Conservation (phyloP, 2,888 invertebrate genomes). For the Brenthis ino region DNA sequence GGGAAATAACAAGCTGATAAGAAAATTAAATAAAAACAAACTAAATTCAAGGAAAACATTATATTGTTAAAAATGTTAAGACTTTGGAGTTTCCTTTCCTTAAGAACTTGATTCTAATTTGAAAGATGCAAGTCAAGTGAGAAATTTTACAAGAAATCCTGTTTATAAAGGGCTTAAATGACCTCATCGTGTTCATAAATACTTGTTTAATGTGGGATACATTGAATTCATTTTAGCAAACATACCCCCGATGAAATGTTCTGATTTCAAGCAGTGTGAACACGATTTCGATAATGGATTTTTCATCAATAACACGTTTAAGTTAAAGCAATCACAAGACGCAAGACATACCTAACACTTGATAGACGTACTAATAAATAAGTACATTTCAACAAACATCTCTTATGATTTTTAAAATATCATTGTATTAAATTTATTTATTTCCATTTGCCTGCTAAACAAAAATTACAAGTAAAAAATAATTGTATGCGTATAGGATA, state of each 20-base stretch:
- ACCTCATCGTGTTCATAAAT: conserved; percentile 34
- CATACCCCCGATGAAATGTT: conserved; percentile 45
- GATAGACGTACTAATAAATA: not conserved
- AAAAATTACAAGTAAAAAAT: too few relatives aligned
- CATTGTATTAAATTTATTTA: too few relatives aligned
- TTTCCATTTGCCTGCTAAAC: too few relatives aligned
- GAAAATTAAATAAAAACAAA: conserved; percentile 48
- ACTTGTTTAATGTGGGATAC: conserved; percentile 43
- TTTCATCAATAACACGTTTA: conserved; percentile 25
- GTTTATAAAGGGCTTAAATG: conserved; percentile 41
- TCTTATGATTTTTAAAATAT: too few relatives aligned
- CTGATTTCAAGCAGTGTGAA: conserved; percentile 45
- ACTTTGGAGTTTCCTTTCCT: not conserved
- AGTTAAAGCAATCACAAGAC: not conserved
- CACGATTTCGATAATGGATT: conserved; percentile 38
- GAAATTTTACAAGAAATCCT: conserved; percentile 13
- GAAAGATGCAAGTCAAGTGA: conserved; percentile 27
- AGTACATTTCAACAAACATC: too few relatives aligned
- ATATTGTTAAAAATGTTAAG: conserved; percentile 19
- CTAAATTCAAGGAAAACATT: conserved; percentile 48
- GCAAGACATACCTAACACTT: not conserved
- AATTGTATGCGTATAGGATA: too few relatives aligned
- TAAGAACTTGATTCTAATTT: conserved; percentile 17
- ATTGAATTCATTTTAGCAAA: conserved; percentile 56
- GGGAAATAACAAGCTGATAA: conserved; percentile 52